Conservation (phyloP, 2,888 invertebrate genomes). For the Athetis lepigone region DNA sequence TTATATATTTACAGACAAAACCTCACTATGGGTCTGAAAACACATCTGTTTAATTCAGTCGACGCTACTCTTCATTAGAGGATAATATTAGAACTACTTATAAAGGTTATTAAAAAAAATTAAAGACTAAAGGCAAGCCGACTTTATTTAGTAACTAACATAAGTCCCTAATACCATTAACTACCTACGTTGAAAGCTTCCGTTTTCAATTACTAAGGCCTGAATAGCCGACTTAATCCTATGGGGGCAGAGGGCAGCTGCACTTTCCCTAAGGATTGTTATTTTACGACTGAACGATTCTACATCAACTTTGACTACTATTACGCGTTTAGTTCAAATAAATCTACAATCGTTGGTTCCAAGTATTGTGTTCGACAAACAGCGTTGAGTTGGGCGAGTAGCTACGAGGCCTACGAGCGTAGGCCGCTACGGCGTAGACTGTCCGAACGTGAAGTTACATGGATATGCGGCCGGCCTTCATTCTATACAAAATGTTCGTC, state of each 20-base stretch:
- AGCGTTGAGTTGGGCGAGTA: background rate
- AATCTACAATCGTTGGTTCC: background rate
- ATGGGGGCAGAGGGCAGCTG: background rate
- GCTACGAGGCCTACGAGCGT: conserved; percentile 39
- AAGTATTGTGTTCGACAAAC: background rate
- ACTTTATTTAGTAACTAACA: background rate
- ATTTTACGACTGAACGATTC: background rate
- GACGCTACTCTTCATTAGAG: too few species aligned
- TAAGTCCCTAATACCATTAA: background rate
- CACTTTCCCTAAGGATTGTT: background rate
- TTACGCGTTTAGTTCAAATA: background rate
- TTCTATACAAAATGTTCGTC: background rate
- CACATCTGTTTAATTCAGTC: too few species aligned
- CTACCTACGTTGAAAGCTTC: background rate
- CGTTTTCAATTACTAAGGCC: conserved; percentile 2
- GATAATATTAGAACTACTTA: too few species aligned
- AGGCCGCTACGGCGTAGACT: conserved; percentile 43
- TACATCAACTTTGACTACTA: background rate
- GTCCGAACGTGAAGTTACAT: background rate
- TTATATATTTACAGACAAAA: too few species aligned
- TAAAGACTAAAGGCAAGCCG: background rate
- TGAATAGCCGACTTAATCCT: background rate
- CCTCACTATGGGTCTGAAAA: too few species aligned
- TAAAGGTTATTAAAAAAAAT: background rate
- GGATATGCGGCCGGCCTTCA: background rate